Percentiles rank a stretch among this genome's conserved stretches.
Conservation (phyloP, 2,888 invertebrate genomes). For the Spodoptera exigua region DNA sequence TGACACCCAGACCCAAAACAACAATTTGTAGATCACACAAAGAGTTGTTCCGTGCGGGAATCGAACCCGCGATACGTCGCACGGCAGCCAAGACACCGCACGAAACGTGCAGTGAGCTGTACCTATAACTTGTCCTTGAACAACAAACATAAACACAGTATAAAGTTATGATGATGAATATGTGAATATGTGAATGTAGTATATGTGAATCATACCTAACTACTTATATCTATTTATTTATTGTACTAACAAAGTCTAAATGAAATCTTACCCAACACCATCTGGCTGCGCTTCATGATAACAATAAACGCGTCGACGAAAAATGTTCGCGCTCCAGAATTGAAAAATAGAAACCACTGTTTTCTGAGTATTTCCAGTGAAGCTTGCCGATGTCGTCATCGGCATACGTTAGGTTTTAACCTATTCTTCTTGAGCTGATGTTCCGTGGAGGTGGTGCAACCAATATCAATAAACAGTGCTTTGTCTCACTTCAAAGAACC, state of each 20-base stretch:
- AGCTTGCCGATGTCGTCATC: slow-evolving; percentile 47
- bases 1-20: no score
- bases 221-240: slow-evolving; percentile 11
- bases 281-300: slow-evolving; percentile 38
- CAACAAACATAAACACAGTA: no score
- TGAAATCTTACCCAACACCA: slow-evolving; percentile 36
- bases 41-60: no score
- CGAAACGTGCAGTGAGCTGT: no score
- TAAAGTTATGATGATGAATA: no score
- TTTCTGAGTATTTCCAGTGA: slow-evolving; percentile 46
- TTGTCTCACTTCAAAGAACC: slow-evolving; percentile 80
- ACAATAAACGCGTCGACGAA: slow-evolving; percentile 50
- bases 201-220: no score
- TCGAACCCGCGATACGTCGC: no score
- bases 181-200: no score
- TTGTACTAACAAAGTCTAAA: slow-evolving; percentile 27
- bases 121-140: no score
- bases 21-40: no score
- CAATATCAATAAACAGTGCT: slow-evolving; percentile 80
- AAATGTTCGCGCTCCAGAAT: slow-evolving; percentile 48
- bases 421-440: slow-evolving; percentile 69
- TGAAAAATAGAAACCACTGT: slow-evolving; percentile 51
- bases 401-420: slow-evolving; percentile 68
- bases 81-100: no score
- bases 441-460: slow-evolving; percentile 70